Conservation (phyloP, 2,888 invertebrate genomes). For the Lepidocyrtinus sp. region DNA sequence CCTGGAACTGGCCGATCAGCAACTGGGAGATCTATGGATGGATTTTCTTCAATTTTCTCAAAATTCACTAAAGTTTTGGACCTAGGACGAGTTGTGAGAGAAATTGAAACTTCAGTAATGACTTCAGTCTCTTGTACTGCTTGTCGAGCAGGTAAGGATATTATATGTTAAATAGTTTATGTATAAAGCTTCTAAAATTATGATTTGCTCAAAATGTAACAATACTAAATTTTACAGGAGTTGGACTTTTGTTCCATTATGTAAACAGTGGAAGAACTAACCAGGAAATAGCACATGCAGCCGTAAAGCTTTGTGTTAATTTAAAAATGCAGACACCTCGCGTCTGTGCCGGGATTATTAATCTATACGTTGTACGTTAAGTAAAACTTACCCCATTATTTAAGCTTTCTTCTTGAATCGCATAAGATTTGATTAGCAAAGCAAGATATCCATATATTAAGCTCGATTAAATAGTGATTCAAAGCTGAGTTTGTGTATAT, state of each 20-base stretch:
- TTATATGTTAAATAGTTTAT: too few species aligned
- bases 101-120: slow-evolving; percentile 82
- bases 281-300: slow-evolving; percentile 87
- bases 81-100: slow-evolving; percentile 86
- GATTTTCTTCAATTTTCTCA: slow-evolving; percentile 63
- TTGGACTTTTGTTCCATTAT: slow-evolving; percentile 88
- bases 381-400: slow-evolving; percentile 68
- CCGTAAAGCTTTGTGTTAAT: slow-evolving; percentile 88
- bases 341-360: slow-evolving; percentile 89
- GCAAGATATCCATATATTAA: background rate
- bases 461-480: background rate
- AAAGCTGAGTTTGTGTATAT: background rate
- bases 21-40: slow-evolving; percentile 64
- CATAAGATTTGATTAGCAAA: background rate
- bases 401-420: slow-evolving; percentile 44
- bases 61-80: slow-evolving; percentile 77
- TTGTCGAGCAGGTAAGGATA: slow-evolving; percentile 74
- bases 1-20: slow-evolving; percentile 44
- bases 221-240: slow-evolving; percentile 75
- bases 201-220: background rate
- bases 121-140: slow-evolving; percentile 93
- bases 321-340: slow-evolving; percentile 89
- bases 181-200: background rate
- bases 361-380: slow-evolving; percentile 66
- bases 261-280: slow-evolving; percentile 88